These are phyloP conservation scores for Lasaia peninsularis DNA, from an alignment of 1,140 invertebrate genomes.

Conservation along the genomic window DNA sequence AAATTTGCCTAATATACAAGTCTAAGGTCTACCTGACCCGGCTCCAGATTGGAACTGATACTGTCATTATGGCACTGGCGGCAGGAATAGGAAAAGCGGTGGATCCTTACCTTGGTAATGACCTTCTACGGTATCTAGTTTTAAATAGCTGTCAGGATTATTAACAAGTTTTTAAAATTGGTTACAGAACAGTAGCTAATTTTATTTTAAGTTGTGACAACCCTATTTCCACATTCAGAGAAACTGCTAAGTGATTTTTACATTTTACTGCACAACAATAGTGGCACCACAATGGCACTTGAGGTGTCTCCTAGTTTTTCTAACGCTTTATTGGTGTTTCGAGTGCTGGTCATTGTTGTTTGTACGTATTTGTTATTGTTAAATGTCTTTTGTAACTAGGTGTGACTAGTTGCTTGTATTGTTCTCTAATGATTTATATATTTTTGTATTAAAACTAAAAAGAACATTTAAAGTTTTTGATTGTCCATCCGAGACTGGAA, in stretches of 20 bases:
- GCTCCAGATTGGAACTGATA: no score
- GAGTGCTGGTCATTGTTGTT: conserved; percentile 5
- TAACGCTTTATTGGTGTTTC: conserved; percentile 5
- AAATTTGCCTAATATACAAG: no score
- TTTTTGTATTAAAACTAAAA: no score
- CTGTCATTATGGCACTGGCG: no score
- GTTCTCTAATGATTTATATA: background rate
- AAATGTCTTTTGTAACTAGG: conserved; percentile 3
- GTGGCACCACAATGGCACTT: conserved; percentile 1
- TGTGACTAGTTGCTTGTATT: background rate
- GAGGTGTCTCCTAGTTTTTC: conserved; percentile 8
- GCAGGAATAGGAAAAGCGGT: no score
- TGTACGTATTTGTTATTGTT: conserved; percentile 1
- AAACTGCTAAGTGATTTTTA: conserved; percentile 17
- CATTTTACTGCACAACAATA: conserved; percentile 15
- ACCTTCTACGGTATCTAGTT: no score
- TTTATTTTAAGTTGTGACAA: background rate
- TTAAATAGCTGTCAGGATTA: no score
- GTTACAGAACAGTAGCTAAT: background rate
- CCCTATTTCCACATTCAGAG: background rate
- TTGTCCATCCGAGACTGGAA: no score
- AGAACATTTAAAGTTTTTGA: no score
- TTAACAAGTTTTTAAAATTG: no score
- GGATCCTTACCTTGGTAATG: no score
- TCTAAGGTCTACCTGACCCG: no score